phyloP scores from a whole-genome alignment of 2,113 vertebrate species.

The Hipposideros armiger region DNA sequence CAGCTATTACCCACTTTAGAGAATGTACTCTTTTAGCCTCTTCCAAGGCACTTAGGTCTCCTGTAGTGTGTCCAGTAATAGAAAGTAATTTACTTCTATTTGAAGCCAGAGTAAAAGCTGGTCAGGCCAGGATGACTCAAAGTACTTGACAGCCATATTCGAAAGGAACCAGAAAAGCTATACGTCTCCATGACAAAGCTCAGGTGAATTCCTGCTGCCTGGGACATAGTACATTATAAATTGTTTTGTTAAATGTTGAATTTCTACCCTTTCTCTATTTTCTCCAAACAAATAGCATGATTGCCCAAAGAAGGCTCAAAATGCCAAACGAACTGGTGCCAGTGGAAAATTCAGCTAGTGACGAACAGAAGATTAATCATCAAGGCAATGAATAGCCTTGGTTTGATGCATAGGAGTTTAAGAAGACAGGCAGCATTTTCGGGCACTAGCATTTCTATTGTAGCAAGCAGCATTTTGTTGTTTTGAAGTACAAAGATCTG shows the following conservation, averaged over 20 bases:
- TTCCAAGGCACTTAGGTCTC: constrained; percentile 89
- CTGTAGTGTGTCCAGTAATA: constrained; percentile 85
- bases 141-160: constrained; percentile 88
- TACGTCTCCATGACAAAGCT: constrained; percentile 81
- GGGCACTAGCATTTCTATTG: not conserved
- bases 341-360: constrained; percentile 74
- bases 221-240: constrained; percentile 56
- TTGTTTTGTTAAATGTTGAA: constrained; percentile 29
- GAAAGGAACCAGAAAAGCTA: constrained; percentile 86
- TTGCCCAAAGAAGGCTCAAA: not conserved
- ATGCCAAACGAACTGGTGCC: constrained; percentile 4
- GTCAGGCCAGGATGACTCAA: constrained; percentile 87
- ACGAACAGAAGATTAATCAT: constrained; percentile 38
- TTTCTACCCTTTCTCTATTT: constrained; percentile 54
- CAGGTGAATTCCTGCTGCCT: constrained; percentile 86
- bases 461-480: not conserved
- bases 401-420: constrained; percentile 52
- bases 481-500: not conserved
- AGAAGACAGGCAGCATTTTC: not conserved
- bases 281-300: constrained; percentile 35
- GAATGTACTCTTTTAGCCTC: constrained; percentile 87
- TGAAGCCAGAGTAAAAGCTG: constrained; percentile 86
- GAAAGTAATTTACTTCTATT: constrained; percentile 81
- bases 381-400: constrained; percentile 40
- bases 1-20: constrained; percentile 29